phyloP scores from a whole-genome alignment of 1,140 invertebrate species.

The Drosophila micromelanica region DNA sequence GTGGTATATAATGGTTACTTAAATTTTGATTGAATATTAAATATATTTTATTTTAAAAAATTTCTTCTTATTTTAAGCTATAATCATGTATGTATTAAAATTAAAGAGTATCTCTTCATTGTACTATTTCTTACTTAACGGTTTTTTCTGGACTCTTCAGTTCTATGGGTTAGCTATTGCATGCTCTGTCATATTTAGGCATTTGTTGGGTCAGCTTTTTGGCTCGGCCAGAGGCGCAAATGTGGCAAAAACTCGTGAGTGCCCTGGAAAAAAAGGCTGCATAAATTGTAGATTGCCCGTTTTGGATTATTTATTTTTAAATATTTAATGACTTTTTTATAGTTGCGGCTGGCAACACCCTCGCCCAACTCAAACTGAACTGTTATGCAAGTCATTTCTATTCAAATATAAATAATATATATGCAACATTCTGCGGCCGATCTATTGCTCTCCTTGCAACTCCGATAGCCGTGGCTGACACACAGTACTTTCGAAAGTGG shows the following conservation, averaged over 20 bases:
- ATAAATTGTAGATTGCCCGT: conserved; percentile 59
- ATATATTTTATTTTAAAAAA: no score
- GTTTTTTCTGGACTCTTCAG: conserved; percentile 16
- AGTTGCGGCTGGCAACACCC: conserved; percentile 62
- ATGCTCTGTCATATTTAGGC: conserved; percentile 60
- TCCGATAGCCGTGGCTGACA: not conserved
- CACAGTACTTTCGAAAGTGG: conserved; percentile 73
- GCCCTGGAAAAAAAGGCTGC: conserved; percentile 49
- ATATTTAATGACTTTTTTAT: conserved; percentile 78
- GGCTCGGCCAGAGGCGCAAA: conserved; percentile 39
- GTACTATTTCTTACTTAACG: not conserved
- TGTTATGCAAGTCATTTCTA: conserved; percentile 67
- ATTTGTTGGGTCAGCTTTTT: conserved; percentile 19
- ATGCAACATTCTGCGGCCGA: conserved; percentile 34
- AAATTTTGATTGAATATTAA: no score
- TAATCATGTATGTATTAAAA: no score
- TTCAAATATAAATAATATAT: conserved; percentile 37
- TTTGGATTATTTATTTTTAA: conserved; percentile 72
- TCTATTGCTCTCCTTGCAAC: not conserved
- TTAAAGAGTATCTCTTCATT: conserved; percentile 12
- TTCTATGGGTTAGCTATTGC: conserved; percentile 20
- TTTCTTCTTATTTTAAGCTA: no score
- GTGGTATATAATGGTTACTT: no score
- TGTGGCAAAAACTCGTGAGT: conserved; percentile 69
- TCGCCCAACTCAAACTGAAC: conserved; percentile 26